phyloP scores from a whole-genome alignment of 2,888 invertebrate genomes.

The Glaucopsyche alexis region DNA sequence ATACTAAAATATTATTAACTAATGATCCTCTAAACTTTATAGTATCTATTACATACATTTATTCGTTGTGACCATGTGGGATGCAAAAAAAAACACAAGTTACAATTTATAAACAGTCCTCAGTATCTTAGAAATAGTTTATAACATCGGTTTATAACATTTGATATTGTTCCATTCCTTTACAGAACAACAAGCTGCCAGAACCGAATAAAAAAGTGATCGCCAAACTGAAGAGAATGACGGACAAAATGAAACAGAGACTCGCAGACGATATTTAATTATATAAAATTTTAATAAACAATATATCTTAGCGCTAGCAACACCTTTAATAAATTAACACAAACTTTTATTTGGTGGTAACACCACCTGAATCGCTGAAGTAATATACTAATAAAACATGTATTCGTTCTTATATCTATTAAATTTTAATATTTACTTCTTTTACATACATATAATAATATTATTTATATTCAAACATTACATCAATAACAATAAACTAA shows the following conservation, averaged over 20 bases:
- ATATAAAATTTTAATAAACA: slow-evolving; percentile 48
- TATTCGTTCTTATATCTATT: too few relatives aligned
- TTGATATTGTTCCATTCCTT: slow-evolving; percentile 33
- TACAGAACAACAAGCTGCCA: slow-evolving; percentile 61
- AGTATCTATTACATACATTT: too few relatives aligned
- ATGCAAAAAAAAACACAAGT: too few relatives aligned
- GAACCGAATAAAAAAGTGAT: slow-evolving; percentile 55
- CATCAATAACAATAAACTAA: not conserved
- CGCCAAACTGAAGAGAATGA: slow-evolving; percentile 54
- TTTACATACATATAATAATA: not conserved
- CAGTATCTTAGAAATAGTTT: too few relatives aligned
- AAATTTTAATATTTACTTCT: not conserved
- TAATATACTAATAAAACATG: not conserved
- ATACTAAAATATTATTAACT: too few relatives aligned
- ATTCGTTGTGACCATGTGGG: too few relatives aligned
- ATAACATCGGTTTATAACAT: too few relatives aligned
- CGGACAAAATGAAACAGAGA: slow-evolving; percentile 60
- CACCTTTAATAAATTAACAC: slow-evolving; percentile 45
- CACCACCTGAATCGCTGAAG: not conserved
- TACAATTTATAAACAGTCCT: too few relatives aligned
- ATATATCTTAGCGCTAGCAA: slow-evolving; percentile 51
- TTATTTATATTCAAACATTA: not conserved
- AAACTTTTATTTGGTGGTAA: slow-evolving; percentile 3
- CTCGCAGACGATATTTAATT: slow-evolving; percentile 65
- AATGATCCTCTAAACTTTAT: too few relatives aligned